phyloP scores from a whole-genome alignment of 2,888 invertebrate species.

The Callinectes sapidus region DNA sequence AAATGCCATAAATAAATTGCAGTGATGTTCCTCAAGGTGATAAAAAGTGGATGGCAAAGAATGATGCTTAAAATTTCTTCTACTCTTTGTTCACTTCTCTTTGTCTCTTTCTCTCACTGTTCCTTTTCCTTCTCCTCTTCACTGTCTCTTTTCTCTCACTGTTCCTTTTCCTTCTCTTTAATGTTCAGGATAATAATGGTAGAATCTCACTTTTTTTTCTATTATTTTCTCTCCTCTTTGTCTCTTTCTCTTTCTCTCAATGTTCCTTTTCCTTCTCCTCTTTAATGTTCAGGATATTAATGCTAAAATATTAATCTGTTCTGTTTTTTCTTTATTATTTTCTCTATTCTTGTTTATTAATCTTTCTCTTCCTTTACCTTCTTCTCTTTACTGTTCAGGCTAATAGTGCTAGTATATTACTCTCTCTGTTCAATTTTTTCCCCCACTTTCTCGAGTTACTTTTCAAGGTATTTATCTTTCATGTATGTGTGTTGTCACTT shows the following conservation, averaged over 20 bases:
- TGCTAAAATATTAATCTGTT: no score
- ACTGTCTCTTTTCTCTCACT: no score
- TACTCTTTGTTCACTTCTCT: no score
- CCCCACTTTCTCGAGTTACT: neutral
- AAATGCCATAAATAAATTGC: neutral
- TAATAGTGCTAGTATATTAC: neutral
- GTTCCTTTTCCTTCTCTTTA: no score
- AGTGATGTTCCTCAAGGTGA: neutral
- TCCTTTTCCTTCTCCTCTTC: no score
- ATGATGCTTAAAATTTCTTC: neutral
- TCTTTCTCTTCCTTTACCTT: neutral
- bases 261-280: no score
- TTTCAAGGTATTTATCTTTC: neutral
- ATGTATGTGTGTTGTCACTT: neutral
- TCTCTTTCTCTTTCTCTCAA: neutral
- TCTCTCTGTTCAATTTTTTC: neutral
- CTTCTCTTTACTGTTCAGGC: neutral
- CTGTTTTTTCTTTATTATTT: no score
- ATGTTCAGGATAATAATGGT: no score
- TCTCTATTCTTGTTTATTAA: no score
- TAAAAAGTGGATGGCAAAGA: neutral
- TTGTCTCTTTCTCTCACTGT: neutral
- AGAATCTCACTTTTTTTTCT: no score
- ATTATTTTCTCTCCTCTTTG: no score
- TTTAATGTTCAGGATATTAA: no score